Evolutionary conservation across 2,797 vertebrate genomes (phyloP), one percentile per base, ranked within the genome.

Genomic region (Myotis vivesi): DNA sequence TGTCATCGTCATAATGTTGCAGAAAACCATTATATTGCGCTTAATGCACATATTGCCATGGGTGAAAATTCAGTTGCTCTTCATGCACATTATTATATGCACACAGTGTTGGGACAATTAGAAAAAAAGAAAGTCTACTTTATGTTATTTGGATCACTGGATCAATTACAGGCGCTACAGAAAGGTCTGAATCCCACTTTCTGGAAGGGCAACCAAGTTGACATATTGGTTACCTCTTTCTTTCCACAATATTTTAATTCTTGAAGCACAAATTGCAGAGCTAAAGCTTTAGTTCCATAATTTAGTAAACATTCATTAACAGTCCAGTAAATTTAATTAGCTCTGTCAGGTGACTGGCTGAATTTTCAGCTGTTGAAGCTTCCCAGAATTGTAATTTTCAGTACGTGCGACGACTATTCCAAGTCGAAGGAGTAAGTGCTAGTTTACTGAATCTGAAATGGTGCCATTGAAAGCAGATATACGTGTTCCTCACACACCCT

Each of bases 281-380:
- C 22, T 64, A 76, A 64, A 82, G n/a, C 73, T 51, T 64, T 23
- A 46, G 36, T n/a, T 75, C 44, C 55, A 51, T 33, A 68, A 92
- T 82, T 87, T 64, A 49, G 83, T 59, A 92, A 94, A 81, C 66
- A 87, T 68, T 77, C 59, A 93, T 93, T 93, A 95, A 76, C 55
- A 69, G 75, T 49, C 55, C 28, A 23, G 71, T 75, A 83, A 77
- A 69, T 76, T 91, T 73, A 94, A 76, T 95, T 84, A 89, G 59
- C 30, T 91, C 38, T 94, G 75, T 96, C 95, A 92, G 66, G 88
- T 95, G 95, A 95, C n/a, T 73, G 72, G 86, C 88, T 96, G 94
- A 89, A 92, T 91, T 91, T 88, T 89, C 80, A 76, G 89, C 66
- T 59, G 71, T 82, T 25, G 68, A 90, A n/a, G 51, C 44, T 44